A percentile compares a stretch with the other conserved stretches of the same genome.
Conservation (phyloP, 2,113 vertebrate genomes). For the Ptilorrhoa leucosticta region DNA sequence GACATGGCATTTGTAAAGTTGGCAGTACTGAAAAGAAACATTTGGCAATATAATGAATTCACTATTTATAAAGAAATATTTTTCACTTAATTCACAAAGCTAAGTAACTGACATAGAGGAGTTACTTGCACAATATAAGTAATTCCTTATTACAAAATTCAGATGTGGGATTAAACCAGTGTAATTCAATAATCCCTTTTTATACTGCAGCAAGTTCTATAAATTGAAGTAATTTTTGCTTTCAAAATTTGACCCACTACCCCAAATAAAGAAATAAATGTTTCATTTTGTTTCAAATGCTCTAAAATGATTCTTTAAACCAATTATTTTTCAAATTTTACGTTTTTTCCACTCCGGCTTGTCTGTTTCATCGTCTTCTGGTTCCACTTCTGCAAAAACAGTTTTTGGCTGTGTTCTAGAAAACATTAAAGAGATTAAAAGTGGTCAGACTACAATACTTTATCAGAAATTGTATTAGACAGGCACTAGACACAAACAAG, state of each 20-base stretch:
- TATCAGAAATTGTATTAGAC: background rate
- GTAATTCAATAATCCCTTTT: background rate
- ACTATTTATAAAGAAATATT: background rate
- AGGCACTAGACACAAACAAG: background rate
- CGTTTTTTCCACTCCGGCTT: constrained; percentile 98
- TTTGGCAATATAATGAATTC: background rate
- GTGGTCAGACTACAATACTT: background rate
- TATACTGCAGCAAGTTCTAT: background rate
- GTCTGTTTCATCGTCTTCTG: constrained; percentile 89
- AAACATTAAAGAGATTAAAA: constrained; percentile 47
- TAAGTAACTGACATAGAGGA: background rate
- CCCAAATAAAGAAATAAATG: background rate
- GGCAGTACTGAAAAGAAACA: background rate
- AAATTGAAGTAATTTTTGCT: background rate
- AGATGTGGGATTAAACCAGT: background rate
- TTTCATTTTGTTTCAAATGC: background rate
- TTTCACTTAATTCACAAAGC: background rate
- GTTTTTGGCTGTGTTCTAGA: constrained; percentile 91
- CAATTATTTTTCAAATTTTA: constrained; percentile 86
- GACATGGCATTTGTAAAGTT: background rate
- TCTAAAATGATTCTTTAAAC: background rate
- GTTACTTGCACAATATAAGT: background rate
- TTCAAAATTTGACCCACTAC: background rate
- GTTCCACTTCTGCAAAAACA: constrained; percentile 90
- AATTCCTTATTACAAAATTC: constrained; percentile 13